Conservation (phyloP, 2,113 vertebrate species). For the Malurus cyaneus region DNA sequence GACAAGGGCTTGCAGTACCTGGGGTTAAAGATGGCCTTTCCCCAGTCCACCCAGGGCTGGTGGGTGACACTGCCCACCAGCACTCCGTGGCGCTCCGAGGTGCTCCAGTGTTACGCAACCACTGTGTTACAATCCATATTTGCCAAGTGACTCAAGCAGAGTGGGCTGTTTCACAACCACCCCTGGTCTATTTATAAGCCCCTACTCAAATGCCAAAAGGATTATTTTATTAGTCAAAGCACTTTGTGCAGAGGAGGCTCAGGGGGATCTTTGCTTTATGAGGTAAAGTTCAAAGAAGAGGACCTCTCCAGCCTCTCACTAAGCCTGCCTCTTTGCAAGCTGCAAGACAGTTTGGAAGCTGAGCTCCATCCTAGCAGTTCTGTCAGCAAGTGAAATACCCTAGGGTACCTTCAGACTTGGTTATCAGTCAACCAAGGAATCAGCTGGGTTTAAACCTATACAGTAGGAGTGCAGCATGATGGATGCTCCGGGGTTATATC, state of each 20-base stretch:
- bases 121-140: not conserved
- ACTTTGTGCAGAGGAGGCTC: not conserved
- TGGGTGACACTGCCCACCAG: not conserved
- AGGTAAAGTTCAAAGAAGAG: not conserved
- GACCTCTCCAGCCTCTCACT: not conserved
- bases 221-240: not conserved
- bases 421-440: not conserved
- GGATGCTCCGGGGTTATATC: not conserved
- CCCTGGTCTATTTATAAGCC: constrained; percentile 3
- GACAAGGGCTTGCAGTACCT: not conserved
- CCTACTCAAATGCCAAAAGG: not conserved
- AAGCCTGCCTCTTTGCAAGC: not conserved
- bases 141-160: not conserved
- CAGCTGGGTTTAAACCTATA: not conserved
- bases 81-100: not conserved
- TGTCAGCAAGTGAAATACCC: not conserved
- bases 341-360: not conserved
- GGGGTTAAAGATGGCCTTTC: not conserved
- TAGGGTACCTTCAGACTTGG: not conserved
- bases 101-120: not conserved
- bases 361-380: not conserved
- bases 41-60: not conserved
- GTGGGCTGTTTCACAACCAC: constrained; percentile 25
- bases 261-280: not conserved
- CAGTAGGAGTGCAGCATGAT: not conserved